phyloP scores from a whole-genome alignment of 2,113 vertebrate genomes.

The Serilophus lunatus region DNA sequence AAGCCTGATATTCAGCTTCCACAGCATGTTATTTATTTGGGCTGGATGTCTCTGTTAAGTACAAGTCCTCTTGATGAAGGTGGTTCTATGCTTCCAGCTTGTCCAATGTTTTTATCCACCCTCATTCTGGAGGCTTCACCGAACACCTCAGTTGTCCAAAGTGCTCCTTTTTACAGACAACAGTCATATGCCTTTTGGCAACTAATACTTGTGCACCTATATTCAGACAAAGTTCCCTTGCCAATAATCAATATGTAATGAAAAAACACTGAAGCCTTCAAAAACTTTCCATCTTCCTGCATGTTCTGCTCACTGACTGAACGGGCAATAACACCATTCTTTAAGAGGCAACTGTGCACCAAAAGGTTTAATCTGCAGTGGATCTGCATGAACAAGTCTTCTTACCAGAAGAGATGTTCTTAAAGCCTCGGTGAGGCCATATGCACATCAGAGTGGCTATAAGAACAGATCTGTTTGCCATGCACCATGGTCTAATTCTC shows the following conservation, averaged over 20 bases:
- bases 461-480: background rate
- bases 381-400: background rate
- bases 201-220: background rate
- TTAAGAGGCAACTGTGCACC: background rate
- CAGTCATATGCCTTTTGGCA: background rate
- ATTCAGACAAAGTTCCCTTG: background rate
- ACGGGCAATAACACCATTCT: background rate
- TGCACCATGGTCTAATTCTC: background rate
- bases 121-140: background rate
- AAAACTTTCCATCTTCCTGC: background rate
- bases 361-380: background rate
- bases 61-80: background rate
- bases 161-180: background rate
- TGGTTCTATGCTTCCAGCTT: background rate
- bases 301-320: background rate
- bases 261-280: background rate
- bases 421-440: fast-evolving
- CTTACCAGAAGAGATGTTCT: background rate
- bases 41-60: background rate
- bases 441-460: background rate
- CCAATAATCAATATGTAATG: background rate
- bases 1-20: background rate
- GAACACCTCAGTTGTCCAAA: background rate
- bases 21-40: background rate
- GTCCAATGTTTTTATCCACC: background rate